Evolutionary conservation across 2,113 vertebrate genomes (phyloP), one percentile per base, ranked within the genome.

Genomic region (Carollia perspicillata): DNA sequence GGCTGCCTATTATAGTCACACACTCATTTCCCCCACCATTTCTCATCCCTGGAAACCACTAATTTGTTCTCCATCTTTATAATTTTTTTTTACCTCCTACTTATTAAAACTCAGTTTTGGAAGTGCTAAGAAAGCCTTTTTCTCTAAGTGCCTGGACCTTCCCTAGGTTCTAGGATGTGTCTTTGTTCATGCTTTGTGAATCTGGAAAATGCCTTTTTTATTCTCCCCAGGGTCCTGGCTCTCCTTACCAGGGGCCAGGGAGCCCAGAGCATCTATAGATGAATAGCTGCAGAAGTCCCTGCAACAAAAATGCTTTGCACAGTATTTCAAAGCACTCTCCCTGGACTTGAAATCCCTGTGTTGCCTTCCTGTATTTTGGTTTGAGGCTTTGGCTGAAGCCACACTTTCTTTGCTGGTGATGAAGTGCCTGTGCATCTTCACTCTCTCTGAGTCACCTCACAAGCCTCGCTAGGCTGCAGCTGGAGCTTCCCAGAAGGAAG

Each of bases 351-450:
- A 11, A 7, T 37, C 66, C 1, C 5, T 44, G 37, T 17, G 2
- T 33, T 44, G 47, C 14, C 47, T 18, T 33, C 44, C 26, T n/a
- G 83, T 37, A 13, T n/a, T 18, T 10, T 4, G 35, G 8, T 71
- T 8, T 49, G 42, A 10, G 53, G 68, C 80, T 65, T 12, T 28
- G 4, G 37, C 17, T 9, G 17, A 40, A 53, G 16, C 12, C 20
- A n/a, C 30, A 37, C 55, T 55, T 66, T 35, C 60, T 35, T 20
- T n/a, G 44, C 35, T 53, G 58, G 12, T 72, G n/a, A 17, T 22
- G n/a, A 49, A 11, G 8, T 3, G 2, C 8, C 1, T 9, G 55
- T 5, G 26, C 17, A 5, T 26, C 17, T 4, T 8, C 58, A 66
- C 13, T 42, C 18, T n/a, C n/a, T n/a, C n/a, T 26, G 18, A 8